These are phyloP conservation scores for Megalopta genalis DNA, from an alignment of 1,140 invertebrate species.

Conservation along the genomic window DNA sequence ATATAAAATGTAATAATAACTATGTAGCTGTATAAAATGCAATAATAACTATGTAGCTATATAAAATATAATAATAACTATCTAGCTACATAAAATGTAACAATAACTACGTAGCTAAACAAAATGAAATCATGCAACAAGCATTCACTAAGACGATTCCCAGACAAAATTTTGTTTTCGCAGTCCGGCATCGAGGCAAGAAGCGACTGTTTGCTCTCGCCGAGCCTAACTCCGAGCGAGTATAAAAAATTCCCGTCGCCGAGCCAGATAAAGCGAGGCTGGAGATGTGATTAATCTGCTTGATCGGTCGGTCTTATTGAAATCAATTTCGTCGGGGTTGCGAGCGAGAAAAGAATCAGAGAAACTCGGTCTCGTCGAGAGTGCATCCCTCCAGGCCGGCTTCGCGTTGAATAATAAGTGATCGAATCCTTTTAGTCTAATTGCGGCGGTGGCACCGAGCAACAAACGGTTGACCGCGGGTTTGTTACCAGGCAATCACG, in stretches of 20 bases:
- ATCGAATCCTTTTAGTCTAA: constrained; percentile 40
- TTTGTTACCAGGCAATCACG: constrained; percentile 6
- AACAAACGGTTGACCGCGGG: not conserved
- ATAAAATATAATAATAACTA: too few relatives aligned
- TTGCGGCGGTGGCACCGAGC: constrained; percentile 21
- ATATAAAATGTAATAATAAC: too few relatives aligned
- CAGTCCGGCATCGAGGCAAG: too few relatives aligned
- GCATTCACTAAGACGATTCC: too few relatives aligned
- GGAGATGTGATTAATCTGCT: constrained; percentile 34
- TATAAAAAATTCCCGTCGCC: not conserved
- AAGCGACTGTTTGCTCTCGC: not conserved
- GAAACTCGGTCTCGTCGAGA: not conserved
- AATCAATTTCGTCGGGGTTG: constrained; percentile 36
- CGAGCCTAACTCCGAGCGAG: not conserved
- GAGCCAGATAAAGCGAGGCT: not conserved
- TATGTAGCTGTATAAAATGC: too few relatives aligned
- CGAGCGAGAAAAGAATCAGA: not conserved
- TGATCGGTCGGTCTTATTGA: constrained; percentile 34
- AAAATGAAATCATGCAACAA: too few relatives aligned
- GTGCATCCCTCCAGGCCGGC: not conserved
- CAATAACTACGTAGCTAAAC: too few relatives aligned
- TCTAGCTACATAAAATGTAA: too few relatives aligned
- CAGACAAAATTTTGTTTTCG: too few relatives aligned
- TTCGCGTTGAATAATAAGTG: constrained; percentile 39
- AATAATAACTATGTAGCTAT: too few relatives aligned